Evolutionary conservation across 2,888 invertebrate genomes (phyloP).

Genomic region (Aphidoletes aphidimyza): DNA sequence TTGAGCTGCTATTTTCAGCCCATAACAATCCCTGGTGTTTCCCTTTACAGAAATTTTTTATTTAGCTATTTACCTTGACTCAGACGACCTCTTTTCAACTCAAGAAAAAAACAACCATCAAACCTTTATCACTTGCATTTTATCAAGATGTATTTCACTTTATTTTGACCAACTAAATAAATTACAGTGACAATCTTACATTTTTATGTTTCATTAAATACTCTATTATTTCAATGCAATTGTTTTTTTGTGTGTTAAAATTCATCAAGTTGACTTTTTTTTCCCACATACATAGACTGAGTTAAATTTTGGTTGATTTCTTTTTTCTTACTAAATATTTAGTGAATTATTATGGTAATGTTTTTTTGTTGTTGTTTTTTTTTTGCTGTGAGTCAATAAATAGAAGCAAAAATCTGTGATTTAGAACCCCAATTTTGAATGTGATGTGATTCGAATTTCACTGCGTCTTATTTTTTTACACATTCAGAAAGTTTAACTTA

Average conservation of each 20-base stretch:
- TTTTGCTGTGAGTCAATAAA: background rate
- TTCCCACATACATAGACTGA: background rate
- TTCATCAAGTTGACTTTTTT: background rate
- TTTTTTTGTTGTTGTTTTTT: background rate
- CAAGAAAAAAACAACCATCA: background rate
- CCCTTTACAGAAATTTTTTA: too few relatives aligned
- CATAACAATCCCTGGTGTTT: too few relatives aligned
- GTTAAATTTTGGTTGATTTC: background rate
- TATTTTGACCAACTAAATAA: slow-evolving; percentile 39
- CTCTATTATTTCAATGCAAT: background rate
- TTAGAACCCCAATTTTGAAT: too few relatives aligned
- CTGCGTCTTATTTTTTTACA: too few relatives aligned
- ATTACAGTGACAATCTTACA: slow-evolving; percentile 42
- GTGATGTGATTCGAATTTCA: too few relatives aligned
- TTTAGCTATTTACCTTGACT: too few relatives aligned
- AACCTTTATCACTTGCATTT: background rate
- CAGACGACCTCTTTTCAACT: too few relatives aligned
- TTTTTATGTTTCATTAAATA: slow-evolving; percentile 47
- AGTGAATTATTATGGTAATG: background rate
- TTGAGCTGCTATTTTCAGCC: too few relatives aligned
- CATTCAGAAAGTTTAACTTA: too few relatives aligned
- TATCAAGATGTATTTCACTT: slow-evolving; percentile 1
- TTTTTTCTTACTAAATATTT: background rate
- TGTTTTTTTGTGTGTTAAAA: background rate
- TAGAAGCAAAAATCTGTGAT: background rate